Evolutionary conservation across 2,113 vertebrate genomes (phyloP), one percentile per base, ranked within the genome.

Genomic region (Gopherus flavomarginatus): DNA sequence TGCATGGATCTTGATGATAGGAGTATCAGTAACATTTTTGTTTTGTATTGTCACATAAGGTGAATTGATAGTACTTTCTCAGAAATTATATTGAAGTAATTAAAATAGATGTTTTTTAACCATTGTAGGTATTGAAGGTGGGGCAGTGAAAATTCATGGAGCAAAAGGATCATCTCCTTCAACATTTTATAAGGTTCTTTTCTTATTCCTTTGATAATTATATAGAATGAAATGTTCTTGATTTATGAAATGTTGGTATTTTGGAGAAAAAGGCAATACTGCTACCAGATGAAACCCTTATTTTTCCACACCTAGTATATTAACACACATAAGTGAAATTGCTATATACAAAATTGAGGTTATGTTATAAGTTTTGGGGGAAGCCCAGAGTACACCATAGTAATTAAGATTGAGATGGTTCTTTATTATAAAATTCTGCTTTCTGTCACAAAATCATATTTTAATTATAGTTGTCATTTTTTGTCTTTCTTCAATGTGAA

Each of bases 131-230:
- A 98, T 98, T 49, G 98, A 99, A 1, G 98, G 98, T 72, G 98
- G 98, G 47, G 97, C 97, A 11, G 98, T 99, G 42, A 98, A 95
- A 91, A 98, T 99, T 90, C 94, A 91, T 5, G 98, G 98, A 62
- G 98, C 98, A 21, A 98, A 95, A 97, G 98, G 98, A 87, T 97
- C 89, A 0, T 94, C 98, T 75, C 99, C 98, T 3, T 99, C 99
- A 89, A 92, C 82, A 1, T 98, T 98, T 96, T 99, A 99, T 95
- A 99, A 99, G 98, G 98, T 98, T 92, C 50, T 93, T 4, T 87
- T 87, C 54, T 38, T 89, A 6, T 91, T 38, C 3, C 19, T 85
- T 91, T 92, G 42, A 56, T 56, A 69, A 42, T 83, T 16, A 72
- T 77, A 56, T 77, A 2, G 1, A 35, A 21, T 44, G 54, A 57